Conservation (phyloP, 2,113 vertebrate genomes). For the Coturnix japonica region DNA sequence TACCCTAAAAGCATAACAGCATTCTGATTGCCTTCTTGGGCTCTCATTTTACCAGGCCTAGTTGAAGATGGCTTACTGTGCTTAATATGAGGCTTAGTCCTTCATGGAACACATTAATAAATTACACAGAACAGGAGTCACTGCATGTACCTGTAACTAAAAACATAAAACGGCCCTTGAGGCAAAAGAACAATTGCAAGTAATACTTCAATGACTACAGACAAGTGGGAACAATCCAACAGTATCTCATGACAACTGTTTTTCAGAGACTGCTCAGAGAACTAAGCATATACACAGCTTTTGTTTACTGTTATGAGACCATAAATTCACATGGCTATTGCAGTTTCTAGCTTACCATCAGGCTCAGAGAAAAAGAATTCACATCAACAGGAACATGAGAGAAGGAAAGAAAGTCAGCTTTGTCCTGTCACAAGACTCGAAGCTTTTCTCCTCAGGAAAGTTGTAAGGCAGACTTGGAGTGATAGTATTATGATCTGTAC, state of each 20-base stretch:
- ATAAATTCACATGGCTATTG: neutral
- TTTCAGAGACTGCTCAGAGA: neutral
- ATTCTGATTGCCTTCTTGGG: neutral
- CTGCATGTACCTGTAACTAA: neutral
- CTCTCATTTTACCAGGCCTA: neutral
- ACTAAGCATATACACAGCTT: neutral
- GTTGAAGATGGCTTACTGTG: neutral
- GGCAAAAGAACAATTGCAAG: neutral
- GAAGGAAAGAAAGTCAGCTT: neutral
- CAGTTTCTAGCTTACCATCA: neutral
- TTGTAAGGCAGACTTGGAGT: neutral
- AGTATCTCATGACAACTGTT: neutral
- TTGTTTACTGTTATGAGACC: neutral
- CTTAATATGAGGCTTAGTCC: neutral
- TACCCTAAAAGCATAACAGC: neutral
- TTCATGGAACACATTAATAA: neutral
- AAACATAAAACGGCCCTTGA: neutral
- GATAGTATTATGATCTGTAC: neutral
- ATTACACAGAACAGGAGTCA: neutral
- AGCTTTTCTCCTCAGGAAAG: neutral
- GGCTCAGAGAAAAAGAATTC: neutral
- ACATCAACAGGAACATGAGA: rapidly evolving
- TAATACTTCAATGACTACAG: neutral
- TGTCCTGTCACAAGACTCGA: neutral
- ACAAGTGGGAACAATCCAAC: neutral